Conservation (phyloP, 2,113 vertebrate species). For the Cololabis saira region DNA sequence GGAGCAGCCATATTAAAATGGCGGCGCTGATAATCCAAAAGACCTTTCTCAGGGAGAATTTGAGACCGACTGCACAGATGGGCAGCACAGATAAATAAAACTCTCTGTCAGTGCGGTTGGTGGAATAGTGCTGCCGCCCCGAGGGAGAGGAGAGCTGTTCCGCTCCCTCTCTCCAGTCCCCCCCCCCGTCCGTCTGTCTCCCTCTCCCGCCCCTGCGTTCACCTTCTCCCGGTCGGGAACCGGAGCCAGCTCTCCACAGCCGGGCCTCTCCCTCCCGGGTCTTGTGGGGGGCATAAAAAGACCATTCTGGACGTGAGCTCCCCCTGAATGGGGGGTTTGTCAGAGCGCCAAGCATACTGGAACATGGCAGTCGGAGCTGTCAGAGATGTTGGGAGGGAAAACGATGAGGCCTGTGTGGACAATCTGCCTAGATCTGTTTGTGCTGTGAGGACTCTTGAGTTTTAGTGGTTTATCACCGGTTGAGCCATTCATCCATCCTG, state of each 20-base stretch:
- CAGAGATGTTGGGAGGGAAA: constrained; percentile 14
- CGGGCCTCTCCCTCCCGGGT: constrained; percentile 39
- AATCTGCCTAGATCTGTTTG: constrained; percentile 55
- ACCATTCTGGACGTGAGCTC: constrained; percentile 42
- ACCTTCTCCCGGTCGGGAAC: constrained; percentile 37
- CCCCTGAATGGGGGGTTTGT: constrained; percentile 40
- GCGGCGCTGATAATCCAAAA: constrained; percentile 93
- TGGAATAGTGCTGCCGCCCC: constrained; percentile 89
- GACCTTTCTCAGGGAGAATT: constrained; percentile 92
- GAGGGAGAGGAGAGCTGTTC: constrained; percentile 79
- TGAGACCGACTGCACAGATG: constrained; percentile 94
- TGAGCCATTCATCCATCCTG: constrained; percentile 45
- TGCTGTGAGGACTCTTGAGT: constrained; percentile 52
- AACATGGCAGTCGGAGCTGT: constrained; percentile 37
- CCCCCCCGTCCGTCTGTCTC: constrained; percentile 27
- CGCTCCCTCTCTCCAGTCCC: constrained; percentile 29
- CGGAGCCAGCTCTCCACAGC: constrained; percentile 52
- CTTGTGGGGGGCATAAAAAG: constrained; percentile 51
- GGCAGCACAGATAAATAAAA: constrained; percentile 92
- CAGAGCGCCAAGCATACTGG: constrained; percentile 36
- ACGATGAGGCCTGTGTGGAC: constrained; percentile 52
- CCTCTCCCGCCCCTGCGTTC: constrained; percentile 52
- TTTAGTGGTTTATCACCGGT: constrained; percentile 39
- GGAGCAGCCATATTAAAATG: constrained; percentile 93
- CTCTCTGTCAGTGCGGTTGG: constrained; percentile 91